These are phyloP conservation scores for Peromyscus leucopus DNA, from an alignment of 2,113 vertebrate genomes.

Conservation along the genomic window DNA sequence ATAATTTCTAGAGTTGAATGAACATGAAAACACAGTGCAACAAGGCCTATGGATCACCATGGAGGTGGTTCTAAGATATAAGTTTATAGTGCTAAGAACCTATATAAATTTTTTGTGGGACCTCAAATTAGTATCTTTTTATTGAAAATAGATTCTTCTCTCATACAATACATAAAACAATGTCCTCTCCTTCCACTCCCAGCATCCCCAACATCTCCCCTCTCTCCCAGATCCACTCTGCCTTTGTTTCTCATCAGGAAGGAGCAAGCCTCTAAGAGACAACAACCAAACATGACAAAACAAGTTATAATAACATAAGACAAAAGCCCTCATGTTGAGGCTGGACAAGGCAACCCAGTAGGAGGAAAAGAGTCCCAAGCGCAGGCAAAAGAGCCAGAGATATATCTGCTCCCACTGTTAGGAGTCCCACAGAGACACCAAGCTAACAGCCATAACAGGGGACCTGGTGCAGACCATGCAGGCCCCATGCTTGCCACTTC, in stretches of 20 bases:
- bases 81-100: background rate
- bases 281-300: background rate
- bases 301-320: background rate
- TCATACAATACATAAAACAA: background rate
- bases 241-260: background rate
- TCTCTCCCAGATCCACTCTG: background rate
- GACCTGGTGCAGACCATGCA: background rate
- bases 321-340: background rate
- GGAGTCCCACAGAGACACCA: background rate
- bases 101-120: background rate
- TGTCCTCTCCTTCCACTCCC: background rate
- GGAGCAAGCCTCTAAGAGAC: background rate
- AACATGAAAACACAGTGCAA: background rate
- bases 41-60: no score
- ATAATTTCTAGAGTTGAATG: background rate
- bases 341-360: background rate
- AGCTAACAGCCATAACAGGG: background rate
- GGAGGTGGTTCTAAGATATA: background rate
- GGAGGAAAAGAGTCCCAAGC: background rate
- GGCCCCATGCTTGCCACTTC: no score
- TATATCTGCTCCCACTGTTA: background rate
- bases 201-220: background rate
- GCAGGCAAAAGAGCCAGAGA: background rate
- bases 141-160: background rate
- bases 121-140: background rate